Conservation (phyloP, 2,113 vertebrate genomes). For the Phylloscopus trochiloides region DNA sequence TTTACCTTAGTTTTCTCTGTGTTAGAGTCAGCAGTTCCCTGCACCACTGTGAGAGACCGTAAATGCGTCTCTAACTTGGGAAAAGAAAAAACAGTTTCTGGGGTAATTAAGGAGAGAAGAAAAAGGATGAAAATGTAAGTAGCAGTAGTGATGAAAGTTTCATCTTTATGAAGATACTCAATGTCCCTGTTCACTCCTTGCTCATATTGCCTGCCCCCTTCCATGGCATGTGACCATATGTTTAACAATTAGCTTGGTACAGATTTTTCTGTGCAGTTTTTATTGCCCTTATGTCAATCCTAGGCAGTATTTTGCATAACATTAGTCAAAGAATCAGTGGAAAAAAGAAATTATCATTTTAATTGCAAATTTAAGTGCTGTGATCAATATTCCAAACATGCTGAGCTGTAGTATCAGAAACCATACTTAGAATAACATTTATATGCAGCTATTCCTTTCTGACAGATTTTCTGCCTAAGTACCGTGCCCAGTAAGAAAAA, state of each 20-base stretch:
- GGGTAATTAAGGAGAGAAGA: neutral
- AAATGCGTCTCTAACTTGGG: neutral
- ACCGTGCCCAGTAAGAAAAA: neutral
- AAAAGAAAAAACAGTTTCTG: neutral
- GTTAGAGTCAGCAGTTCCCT: neutral
- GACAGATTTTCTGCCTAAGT: constrained; percentile 48
- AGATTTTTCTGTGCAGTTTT: constrained; percentile 26
- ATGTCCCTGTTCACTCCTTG: neutral
- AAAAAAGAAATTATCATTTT: constrained; percentile 52
- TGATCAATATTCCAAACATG: constrained; percentile 57
- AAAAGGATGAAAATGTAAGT: neutral
- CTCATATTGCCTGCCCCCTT: neutral
- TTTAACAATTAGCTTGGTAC: constrained; percentile 37
- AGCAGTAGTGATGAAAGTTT: neutral
- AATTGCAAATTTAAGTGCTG: constrained; percentile 51
- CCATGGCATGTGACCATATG: constrained; percentile 38
- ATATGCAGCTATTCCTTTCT: constrained; percentile 40
- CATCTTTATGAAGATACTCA: neutral
- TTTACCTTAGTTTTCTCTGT: neutral
- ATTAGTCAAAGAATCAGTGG: constrained; percentile 42
- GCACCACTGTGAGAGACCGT: neutral
- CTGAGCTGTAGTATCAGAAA: constrained; percentile 12
- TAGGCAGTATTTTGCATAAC: constrained; percentile 41
- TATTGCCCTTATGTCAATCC: constrained; percentile 62
- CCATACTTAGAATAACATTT: constrained; percentile 38